Evolutionary conservation across 2,797 vertebrate species (phyloP).

Genomic region (Pteropus rufus): DNA sequence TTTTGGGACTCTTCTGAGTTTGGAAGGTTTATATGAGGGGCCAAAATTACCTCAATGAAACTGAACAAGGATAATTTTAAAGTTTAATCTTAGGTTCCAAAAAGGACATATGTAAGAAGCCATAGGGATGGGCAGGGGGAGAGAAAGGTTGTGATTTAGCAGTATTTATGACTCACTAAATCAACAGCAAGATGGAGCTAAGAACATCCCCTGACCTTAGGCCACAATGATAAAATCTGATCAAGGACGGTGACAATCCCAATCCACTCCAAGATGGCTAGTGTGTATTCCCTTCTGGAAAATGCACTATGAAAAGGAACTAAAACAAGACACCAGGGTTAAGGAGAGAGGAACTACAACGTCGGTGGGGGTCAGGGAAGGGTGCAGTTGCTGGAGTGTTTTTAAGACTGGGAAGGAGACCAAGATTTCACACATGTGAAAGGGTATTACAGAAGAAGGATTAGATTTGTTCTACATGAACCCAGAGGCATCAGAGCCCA

Average conservation of each 20-base stretch:
- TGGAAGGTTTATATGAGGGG: not conserved
- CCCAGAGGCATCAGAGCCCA: not conserved
- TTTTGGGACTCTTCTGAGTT: not conserved
- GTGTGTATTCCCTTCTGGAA: not conserved
- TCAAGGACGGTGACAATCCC: not conserved
- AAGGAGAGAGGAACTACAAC: not conserved
- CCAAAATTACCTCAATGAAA: slow-evolving; percentile 6
- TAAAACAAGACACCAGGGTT: not conserved
- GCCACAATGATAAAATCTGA: not conserved
- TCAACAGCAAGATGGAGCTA: not conserved
- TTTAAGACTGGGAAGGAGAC: not conserved
- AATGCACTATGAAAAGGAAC: not conserved
- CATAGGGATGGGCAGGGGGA: not conserved
- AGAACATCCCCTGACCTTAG: not conserved
- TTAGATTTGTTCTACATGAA: not conserved
- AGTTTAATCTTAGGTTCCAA: not conserved
- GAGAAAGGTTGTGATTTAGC: not conserved
- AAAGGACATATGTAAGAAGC: not conserved
- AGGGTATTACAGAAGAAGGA: not conserved
- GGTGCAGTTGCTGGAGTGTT: not conserved
- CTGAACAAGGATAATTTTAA: not conserved
- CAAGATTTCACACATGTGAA: not conserved
- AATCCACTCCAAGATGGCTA: not conserved
- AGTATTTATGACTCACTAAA: slow-evolving; percentile 11
- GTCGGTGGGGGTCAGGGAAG: not conserved